Conservation (phyloP, 2,113 vertebrate species). For the Passer domesticus region DNA sequence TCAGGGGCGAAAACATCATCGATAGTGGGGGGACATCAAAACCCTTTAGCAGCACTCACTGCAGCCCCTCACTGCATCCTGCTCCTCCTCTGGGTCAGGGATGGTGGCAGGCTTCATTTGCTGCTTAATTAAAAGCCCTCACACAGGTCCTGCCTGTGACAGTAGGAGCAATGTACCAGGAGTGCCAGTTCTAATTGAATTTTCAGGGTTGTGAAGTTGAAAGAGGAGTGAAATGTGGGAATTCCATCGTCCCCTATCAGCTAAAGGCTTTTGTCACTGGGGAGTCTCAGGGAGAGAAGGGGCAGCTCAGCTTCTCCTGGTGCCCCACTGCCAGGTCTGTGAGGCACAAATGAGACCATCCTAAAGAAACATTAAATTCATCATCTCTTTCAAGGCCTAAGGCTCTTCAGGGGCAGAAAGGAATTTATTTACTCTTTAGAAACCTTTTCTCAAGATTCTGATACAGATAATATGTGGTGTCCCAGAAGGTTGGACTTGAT, state of each 20-base stretch:
- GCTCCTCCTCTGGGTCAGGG: slow-evolving; percentile 5
- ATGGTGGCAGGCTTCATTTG: slow-evolving; percentile 52
- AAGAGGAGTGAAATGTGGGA: slow-evolving; percentile 9
- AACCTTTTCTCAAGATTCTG: neutral
- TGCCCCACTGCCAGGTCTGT: neutral
- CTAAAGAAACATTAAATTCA: neutral
- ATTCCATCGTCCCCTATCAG: neutral
- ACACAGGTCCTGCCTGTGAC: slow-evolving; percentile 22
- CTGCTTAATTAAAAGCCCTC: slow-evolving; percentile 58
- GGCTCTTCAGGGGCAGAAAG: neutral
- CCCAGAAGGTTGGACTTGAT: neutral
- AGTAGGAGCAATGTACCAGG: slow-evolving; percentile 33
- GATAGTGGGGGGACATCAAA: neutral
- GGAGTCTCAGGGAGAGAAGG: neutral
- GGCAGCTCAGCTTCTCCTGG: neutral
- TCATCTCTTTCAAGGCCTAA: neutral
- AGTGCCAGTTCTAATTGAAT: slow-evolving; percentile 51
- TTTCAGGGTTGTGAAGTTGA: slow-evolving; percentile 39
- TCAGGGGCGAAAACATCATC: too few relatives aligned
- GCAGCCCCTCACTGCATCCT: neutral
- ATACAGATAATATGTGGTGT: neutral
- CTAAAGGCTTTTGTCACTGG: neutral
- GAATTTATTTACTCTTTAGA: neutral
- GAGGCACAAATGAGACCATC: neutral
- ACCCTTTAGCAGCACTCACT: rapidly evolving